Base-by-base conservation (phyloP, 2,113 vertebrate genomes). In the Corythaeola cristata region DNA sequence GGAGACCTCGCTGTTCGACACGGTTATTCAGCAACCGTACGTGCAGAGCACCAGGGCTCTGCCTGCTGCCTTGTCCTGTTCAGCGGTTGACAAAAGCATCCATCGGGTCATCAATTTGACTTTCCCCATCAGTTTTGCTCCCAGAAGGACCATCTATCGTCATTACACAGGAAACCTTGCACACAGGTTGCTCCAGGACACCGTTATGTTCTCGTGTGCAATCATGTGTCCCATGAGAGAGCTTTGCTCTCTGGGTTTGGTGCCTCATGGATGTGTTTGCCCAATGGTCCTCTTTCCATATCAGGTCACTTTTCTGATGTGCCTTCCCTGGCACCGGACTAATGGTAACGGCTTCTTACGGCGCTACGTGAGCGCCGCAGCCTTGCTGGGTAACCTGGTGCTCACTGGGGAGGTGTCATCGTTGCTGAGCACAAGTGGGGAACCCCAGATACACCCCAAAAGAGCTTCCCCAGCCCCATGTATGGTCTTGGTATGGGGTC, bases 271-370 rank as follows among this genome's bases (percentile, higher is more conserved):
- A 1, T 59, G 41, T 41, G n/a, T 44, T 71, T 41, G 50, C 35
- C 63, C 24, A 30, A 32, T 11, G 60, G 9, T 7, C 41, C 77
- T 50, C 59, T 67, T n/a, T 18, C 22, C 45, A 28, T 45, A 44
- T 13, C 1, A 0, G 26, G 37, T 17, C 26, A 9, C 44, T 55
- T 30, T 12, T 47, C 58, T 26, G 35, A 9, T 12, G 2, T 32
- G 39, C 39, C 39, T 39, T 39, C 39, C 39, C 39, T 39, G 39
- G 39, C 39, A 39, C 39, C 39, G 39, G 39, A 39, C 39, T 39
- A 39, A 39, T 39, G 39, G 11, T 39, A 39, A 39, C 39, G 39
- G 39, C 39, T 39, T 39, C 39, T 39, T 39, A 39, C 39, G 11
- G 39, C 39, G 39, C 11, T 39, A 39, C 39, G 39, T 39, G 39